Base-by-base conservation (phyloP, 2,888 invertebrate species). In the Exephanes ischioxanthus region DNA sequence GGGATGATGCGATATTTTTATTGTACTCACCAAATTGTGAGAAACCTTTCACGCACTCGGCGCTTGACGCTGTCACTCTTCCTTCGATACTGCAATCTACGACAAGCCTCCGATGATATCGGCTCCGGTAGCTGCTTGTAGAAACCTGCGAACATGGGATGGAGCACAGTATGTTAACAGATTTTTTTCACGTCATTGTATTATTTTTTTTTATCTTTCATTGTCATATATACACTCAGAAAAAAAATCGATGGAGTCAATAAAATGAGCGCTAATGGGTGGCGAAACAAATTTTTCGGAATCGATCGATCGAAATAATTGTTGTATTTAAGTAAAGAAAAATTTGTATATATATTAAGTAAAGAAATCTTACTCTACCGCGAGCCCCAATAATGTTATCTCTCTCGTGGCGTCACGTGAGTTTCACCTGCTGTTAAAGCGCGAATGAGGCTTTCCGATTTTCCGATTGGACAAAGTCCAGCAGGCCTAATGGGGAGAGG, bases 71-170 rank as follows among this genome's bases (percentile, higher is more conserved):
- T 95, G 92, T 96, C 95, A 89, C 95, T 95, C 91, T 95, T 95
- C 85, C 96, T 94, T 83, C 96, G 94, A 92, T 95, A 95, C 91
- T 95, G 95, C 88, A 95, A 94, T 88, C 95, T 94, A 78, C 95
- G 94, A 90, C 95, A 95, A 86, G 95, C 95, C 89, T 95, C 95
- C 80, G 95, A 95, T 84, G 95, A 95, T 84, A 95, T 93, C 41
- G 95, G 95, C 90, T 95, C 95, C 76, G 96, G 95, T 88, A 96
- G 94, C 91, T 96, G 95, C 93, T 96, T 96, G 93, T 95, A 95
- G 93, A 96, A 96, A 90, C 96, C 96, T 96, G 94, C 55, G 88
- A 86, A 88, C 68, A 81, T 81, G 84, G 84, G 84, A 84, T 45
- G 86, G 72, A 75, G 63, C 67, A 63, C 77, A 80, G 33, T 16